Evolutionary conservation across 2,113 vertebrate species (phyloP).

Genomic region (Megatriorchis doriae): DNA sequence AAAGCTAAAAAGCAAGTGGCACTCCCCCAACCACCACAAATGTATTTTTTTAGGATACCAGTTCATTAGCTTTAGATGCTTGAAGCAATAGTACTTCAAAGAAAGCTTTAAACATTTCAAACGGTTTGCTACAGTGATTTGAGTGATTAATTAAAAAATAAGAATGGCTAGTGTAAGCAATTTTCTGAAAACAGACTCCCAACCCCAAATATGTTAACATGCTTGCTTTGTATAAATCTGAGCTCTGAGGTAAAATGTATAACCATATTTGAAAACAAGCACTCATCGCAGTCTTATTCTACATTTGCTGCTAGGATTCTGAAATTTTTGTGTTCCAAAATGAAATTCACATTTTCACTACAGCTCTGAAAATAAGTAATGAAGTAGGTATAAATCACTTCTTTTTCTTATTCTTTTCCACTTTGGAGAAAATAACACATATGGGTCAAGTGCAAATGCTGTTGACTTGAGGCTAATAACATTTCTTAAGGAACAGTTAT

Average conservation of each 20-base stretch:
- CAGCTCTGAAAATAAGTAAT: not conserved
- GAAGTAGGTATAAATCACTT: not conserved
- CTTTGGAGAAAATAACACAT: not conserved
- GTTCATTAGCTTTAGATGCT: not conserved
- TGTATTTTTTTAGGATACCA: not conserved
- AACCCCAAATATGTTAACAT: not conserved
- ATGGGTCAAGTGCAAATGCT: not conserved
- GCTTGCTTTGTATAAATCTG: not conserved
- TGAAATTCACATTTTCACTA: not conserved
- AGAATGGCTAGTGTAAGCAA: not conserved
- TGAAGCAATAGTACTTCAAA: not conserved
- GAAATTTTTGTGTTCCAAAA: not conserved
- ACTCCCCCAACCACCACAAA: not conserved
- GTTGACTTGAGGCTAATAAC: not conserved
- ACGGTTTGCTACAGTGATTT: not conserved
- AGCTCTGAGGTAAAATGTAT: not conserved
- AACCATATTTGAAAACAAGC: not conserved
- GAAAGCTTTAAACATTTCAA: not conserved
- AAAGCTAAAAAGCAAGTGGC: not conserved
- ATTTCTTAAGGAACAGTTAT: not conserved
- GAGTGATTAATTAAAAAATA: not conserved
- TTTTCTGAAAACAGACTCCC: not conserved
- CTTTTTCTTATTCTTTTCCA: not conserved
- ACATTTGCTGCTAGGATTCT: not conserved
- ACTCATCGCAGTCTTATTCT: not conserved